Conservation (phyloP, 2,797 vertebrate genomes). For the Perodicticus potto region DNA sequence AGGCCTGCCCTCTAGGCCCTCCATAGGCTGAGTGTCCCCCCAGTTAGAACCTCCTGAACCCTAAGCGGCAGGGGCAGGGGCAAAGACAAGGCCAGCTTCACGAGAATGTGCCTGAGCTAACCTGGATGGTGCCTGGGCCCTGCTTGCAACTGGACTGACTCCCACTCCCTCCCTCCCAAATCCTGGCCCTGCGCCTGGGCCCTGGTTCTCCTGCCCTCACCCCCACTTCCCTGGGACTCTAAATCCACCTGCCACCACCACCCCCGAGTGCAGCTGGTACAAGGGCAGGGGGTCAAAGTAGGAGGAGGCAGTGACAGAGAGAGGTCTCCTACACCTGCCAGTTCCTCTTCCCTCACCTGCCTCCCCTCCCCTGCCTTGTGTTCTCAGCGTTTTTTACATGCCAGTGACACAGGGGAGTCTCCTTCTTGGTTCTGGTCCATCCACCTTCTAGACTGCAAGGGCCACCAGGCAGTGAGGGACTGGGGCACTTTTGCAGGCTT, state of each 20-base stretch:
- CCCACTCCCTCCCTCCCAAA: background rate
- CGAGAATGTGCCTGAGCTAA: background rate
- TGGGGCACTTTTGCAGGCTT: background rate
- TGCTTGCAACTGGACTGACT: background rate
- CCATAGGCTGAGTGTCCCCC: background rate
- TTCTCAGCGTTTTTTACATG: background rate
- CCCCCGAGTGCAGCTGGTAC: background rate
- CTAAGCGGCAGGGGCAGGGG: background rate
- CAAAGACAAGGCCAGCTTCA: background rate
- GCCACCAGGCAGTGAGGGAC: background rate
- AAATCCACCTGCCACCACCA: no score
- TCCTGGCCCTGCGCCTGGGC: background rate
- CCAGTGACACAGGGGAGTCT: background rate
- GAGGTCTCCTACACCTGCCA: background rate
- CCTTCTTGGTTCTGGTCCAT: background rate
- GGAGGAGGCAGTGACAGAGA: background rate
- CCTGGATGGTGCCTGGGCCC: background rate
- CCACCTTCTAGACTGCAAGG: background rate
- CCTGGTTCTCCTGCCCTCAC: accelerated
- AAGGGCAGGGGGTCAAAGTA: background rate
- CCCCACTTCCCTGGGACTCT: background rate
- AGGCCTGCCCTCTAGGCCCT: background rate
- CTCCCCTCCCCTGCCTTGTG: background rate
- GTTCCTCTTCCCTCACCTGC: background rate
- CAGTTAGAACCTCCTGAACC: background rate